A percentile compares a stretch with the other conserved stretches of the same genome.
Conservation (phyloP, 2,888 invertebrate genomes). For the Drosophila austrosaltans region DNA sequence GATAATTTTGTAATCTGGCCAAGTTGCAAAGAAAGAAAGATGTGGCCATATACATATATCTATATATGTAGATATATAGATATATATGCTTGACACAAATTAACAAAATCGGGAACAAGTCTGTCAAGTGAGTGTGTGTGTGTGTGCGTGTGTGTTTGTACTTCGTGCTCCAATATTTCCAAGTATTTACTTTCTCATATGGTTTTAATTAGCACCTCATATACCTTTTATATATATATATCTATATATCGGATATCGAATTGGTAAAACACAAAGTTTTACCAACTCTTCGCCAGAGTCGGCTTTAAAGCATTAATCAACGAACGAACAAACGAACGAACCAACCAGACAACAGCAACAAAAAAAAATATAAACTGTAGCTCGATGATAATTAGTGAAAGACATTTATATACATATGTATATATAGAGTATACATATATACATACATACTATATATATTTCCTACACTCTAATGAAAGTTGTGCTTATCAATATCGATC, state of each 20-base stretch:
- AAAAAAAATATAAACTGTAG: not conserved
- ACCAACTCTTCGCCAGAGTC: slow-evolving; percentile 28
- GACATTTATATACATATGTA: slow-evolving; percentile 27
- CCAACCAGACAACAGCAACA: not conserved
- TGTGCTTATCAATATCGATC: slow-evolving; percentile 33
- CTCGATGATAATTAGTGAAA: slow-evolving; percentile 56
- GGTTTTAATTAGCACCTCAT: slow-evolving; percentile 62
- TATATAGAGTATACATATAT: slow-evolving; percentile 7
- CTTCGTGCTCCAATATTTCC: slow-evolving; percentile 22
- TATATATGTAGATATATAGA: too few relatives aligned
- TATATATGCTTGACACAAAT: slow-evolving; percentile 35
- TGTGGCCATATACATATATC: slow-evolving; percentile 34
- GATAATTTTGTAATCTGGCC: slow-evolving; percentile 35
- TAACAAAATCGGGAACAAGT: slow-evolving; percentile 48
- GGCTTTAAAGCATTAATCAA: slow-evolving; percentile 12
- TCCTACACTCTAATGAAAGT: slow-evolving; percentile 52
- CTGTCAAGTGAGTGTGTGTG: slow-evolving; percentile 16
- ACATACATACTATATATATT: slow-evolving; percentile 1
- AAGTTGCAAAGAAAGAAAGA: slow-evolving; percentile 21
- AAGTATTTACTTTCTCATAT: slow-evolving; percentile 67
- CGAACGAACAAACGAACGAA: slow-evolving; percentile 7
- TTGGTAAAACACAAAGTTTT: slow-evolving; percentile 44
- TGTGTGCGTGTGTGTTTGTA: slow-evolving; percentile 10
- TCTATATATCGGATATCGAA: slow-evolving; percentile 23
- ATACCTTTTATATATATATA: not conserved